These are phyloP conservation scores for Axinella damicornis DNA, from an alignment of 37 sponge, comb jelly and placozoan species.

Conservation along the genomic window DNA sequence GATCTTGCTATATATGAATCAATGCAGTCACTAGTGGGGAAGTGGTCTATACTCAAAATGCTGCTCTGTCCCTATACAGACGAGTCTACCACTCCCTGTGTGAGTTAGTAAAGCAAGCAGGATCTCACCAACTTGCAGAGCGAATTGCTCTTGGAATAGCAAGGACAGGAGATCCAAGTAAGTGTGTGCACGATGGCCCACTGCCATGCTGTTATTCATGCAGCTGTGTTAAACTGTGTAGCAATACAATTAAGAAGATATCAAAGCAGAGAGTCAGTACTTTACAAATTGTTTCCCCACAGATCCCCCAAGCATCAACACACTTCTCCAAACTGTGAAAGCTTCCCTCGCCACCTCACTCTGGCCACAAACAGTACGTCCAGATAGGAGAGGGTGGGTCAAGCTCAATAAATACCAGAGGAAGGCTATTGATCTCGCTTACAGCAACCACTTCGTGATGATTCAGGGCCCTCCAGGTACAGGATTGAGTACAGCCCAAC, in stretches of 20 bases:
- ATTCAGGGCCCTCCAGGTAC: constrained; percentile 74
- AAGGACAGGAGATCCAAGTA: not conserved
- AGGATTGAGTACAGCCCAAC: not conserved
- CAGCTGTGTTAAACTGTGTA: not conserved
- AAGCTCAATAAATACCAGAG: constrained; percentile 18
- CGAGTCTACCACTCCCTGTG: constrained; percentile 23
- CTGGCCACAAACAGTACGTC: not conserved
- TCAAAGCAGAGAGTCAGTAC: too few relatives aligned
- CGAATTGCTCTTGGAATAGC: constrained; percentile 26
- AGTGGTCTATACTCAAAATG: too few relatives aligned
- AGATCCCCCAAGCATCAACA: not conserved
- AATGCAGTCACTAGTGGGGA: too few relatives aligned
- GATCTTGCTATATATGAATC: too few relatives aligned
- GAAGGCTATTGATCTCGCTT: constrained; percentile 11
- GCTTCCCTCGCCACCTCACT: not conserved
- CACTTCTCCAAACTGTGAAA: not conserved
- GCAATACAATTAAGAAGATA: not conserved
- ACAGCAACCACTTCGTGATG: constrained; percentile 19
- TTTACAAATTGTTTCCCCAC: too few relatives aligned
- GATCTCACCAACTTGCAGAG: not conserved
- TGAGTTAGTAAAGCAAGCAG: not conserved
- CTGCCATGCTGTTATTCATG: too few relatives aligned
- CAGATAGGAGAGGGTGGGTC: not conserved
- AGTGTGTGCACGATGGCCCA: too few relatives aligned
- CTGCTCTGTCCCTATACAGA: not conserved